A percentile compares a stretch with the other conserved stretches of the same genome.
Conservation (phyloP, 2,797 vertebrate species). For the Synanceia verrucosa region DNA sequence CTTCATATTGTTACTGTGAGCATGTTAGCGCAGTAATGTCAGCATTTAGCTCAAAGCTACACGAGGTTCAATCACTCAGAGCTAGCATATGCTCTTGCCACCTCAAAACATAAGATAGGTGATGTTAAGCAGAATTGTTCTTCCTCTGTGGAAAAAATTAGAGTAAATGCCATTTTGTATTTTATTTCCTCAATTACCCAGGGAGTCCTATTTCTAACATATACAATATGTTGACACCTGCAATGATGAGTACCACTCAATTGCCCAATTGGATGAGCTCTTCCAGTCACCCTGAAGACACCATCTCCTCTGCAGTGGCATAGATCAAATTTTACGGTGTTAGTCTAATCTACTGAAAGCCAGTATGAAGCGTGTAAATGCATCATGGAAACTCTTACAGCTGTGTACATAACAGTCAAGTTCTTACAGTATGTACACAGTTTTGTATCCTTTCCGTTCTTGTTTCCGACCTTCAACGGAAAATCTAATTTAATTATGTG, state of each 20-base stretch:
- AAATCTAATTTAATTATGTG: neutral
- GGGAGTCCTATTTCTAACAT: too few relatives aligned
- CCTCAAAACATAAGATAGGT: neutral
- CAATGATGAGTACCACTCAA: neutral
- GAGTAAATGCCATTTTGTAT: too few relatives aligned
- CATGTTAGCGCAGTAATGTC: neutral
- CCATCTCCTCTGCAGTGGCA: neutral
- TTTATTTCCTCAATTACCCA: too few relatives aligned
- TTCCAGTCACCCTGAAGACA: neutral
- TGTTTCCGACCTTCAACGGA: neutral
- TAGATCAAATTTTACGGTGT: neutral
- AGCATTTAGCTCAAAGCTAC: neutral
- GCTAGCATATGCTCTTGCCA: neutral
- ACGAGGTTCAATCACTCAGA: neutral
- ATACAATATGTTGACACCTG: too few relatives aligned
- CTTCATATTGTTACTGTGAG: neutral
- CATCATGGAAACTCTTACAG: conserved; percentile 2
- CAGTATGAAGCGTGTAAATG: neutral
- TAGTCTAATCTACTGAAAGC: neutral
- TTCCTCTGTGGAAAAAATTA: too few relatives aligned
- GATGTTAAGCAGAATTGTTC: neutral
- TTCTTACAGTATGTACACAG: neutral
- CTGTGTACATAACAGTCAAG: neutral
- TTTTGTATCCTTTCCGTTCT: neutral
- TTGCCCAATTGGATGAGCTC: neutral